Base-by-base conservation (phyloP, 2,113 vertebrate species). In the Chionodraco myersi region DNA sequence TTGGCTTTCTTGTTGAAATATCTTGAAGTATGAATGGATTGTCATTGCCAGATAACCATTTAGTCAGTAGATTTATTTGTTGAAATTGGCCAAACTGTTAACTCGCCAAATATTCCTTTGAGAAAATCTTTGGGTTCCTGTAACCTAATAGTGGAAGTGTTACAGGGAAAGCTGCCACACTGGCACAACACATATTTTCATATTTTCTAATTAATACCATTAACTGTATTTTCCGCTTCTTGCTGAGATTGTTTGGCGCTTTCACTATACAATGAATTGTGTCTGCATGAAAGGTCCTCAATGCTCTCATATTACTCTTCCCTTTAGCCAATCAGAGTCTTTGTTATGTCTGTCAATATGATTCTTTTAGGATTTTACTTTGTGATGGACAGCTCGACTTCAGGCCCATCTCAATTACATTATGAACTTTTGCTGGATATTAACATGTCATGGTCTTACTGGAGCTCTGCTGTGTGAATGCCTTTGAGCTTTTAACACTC, bases 401-500 rank as follows among this genome's bases (percentile, higher is more conserved):
- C 47, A 14, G 44, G 52, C 44, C 47, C 52, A 45, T 23, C 21
- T 16, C 10, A 54, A 16, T 9, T 14, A 67, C 16, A 45, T 21
- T 34, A 41, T 48, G 13, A 36, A 53, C 13, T 54, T 18, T 8
- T 62, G 49, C 9, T 15, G 10, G 6, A 5, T 18, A 16, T 4
- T 36, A 34, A 21, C 53, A 45, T 60, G 54, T 44, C 15, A 45
- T 59, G 6, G 15, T 36, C 48, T 52, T 26, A 10, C 13, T 59
- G 57, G 57, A 34, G 11, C 6, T 6, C 26, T 52, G 36, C 36
- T 70, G 77, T 53, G 56, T 82, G 63, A 77, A 85, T 87, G 86
- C 49, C 74, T 84, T 85, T 84, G 36, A 90, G 79, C 70, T 53
- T 57, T 67, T 64, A 72, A 57, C 76, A 71, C 72, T 83, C 53